Evolutionary conservation across 2,113 vertebrate species (phyloP), one percentile per base, ranked within the genome.

Genomic region (Leuciscus idus): DNA sequence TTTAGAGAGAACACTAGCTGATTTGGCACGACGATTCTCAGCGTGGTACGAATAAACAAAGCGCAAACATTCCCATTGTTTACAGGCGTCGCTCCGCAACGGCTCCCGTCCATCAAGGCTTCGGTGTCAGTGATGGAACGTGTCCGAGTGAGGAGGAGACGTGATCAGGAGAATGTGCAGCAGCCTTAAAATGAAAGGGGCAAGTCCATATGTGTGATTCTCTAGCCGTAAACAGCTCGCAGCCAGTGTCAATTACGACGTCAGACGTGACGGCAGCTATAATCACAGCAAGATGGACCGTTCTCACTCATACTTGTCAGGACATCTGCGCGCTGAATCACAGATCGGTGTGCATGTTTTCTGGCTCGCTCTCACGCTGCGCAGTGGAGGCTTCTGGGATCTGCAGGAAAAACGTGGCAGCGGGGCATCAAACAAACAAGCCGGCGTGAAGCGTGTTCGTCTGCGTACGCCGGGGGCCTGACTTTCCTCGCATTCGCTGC

Each of bases 241-340:
- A 87, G 85, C 82, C 88, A 87, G 85, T 78, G 57, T 61, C 77
- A 72, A 68, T 73, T 83, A 76, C 88, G 83, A 85, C 82, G 81
- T 87, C 73, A 28, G 62, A 87, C 72, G 55, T 83, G 85, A 87
- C 78, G 73, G 76, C 72, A 39, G 64, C 50, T 13, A 50, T 89
- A 87, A 89, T 89, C 83, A 59, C 86, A 87, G 72, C 85, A 87
- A 87, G 88, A 87, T 89, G 88, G 88, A 89, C 83, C 55, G 46
- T 76, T 85, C 50, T 87, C 50, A 70, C 73, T 85, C 81, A 55
- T 52, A 59, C 77, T 83, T 85, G 78, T 85, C 83, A 26, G 83
- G 85, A 87, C 85, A 87, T 87, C 48, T 89, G 85, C 17, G 28
- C 52, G 59, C 75, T 73, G 72, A 85, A 50, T 87, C 85, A 79